Evolutionary conservation across 2,888 invertebrate species (phyloP).

Genomic region (Tachina lurida): DNA sequence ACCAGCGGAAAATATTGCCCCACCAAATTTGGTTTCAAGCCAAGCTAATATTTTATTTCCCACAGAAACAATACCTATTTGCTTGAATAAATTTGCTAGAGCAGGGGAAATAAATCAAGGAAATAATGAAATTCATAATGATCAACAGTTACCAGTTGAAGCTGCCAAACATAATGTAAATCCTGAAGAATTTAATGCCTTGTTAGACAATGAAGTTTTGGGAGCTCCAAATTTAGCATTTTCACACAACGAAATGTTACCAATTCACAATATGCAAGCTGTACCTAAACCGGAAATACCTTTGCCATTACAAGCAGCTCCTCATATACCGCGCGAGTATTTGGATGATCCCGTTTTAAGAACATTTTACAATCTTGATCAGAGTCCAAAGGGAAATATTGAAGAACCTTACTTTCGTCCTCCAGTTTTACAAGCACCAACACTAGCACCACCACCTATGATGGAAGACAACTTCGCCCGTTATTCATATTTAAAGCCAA

Average conservation of each 20-base stretch:
- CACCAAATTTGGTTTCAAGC: neutral
- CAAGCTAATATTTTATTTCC: neutral
- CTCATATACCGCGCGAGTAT: constrained; percentile 31
- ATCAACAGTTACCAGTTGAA: neutral
- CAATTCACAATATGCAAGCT: neutral
- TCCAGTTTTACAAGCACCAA: neutral
- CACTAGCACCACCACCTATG: neutral
- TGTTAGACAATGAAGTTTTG: constrained; percentile 48
- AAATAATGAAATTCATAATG: neutral
- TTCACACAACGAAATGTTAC: constrained; percentile 37
- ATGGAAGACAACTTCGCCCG: neutral
- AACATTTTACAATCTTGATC: constrained; percentile 47
- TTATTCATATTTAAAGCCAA: neutral
- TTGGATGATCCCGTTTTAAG: constrained; percentile 54
- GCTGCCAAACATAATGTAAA: neutral
- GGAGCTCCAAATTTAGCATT: constrained; percentile 35
- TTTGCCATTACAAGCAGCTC: neutral
- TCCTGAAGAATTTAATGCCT: constrained; percentile 26
- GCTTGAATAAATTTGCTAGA: neutral
- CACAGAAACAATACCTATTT: neutral
- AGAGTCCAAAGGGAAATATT: neutral
- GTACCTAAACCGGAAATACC: neutral
- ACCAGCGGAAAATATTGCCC: neutral
- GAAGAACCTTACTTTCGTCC: neutral
- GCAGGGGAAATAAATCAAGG: neutral